Evolutionary conservation across 2,797 vertebrate genomes (phyloP).

Genomic region (Hypotaenidia philippensis): DNA sequence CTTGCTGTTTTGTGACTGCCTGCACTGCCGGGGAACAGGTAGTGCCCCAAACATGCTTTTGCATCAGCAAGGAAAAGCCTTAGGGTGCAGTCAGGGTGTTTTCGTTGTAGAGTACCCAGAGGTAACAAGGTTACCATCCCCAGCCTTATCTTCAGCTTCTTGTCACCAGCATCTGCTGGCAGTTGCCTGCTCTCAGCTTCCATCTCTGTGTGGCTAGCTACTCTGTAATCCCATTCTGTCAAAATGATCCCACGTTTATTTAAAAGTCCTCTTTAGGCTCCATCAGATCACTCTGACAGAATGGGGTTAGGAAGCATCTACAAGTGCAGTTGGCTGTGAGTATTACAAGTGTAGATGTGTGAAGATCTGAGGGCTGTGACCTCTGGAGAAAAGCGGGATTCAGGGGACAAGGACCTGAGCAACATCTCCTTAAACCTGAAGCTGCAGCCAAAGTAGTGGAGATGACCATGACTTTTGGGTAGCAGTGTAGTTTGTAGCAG

Average conservation of each 20-base stretch:
- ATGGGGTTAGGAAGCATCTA: slow-evolving; percentile 21
- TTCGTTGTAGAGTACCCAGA: background rate
- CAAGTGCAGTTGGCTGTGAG: background rate
- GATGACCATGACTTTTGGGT: background rate
- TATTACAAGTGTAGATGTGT: background rate
- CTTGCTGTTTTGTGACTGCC: background rate
- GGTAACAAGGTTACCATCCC: background rate
- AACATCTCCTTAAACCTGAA: background rate
- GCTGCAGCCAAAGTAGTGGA: background rate
- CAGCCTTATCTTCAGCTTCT: background rate
- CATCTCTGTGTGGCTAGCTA: background rate
- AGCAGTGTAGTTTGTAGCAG: background rate
- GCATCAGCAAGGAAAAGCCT: background rate
- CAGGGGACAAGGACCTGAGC: background rate
- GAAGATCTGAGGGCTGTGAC: background rate
- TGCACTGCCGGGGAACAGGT: background rate
- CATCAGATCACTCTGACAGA: slow-evolving; percentile 37
- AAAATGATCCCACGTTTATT: background rate
- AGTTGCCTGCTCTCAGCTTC: background rate
- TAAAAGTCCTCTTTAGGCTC: background rate
- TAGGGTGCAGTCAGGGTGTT: background rate
- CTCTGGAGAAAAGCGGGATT: background rate
- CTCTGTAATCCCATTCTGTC: background rate
- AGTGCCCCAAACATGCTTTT: background rate
- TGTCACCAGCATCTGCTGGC: background rate